Percentiles rank a stretch among this genome's conserved stretches.
phyloP scores from a whole-genome alignment of 92 coral and sea anemone genomes.

The Bergia puertoricense region DNA sequence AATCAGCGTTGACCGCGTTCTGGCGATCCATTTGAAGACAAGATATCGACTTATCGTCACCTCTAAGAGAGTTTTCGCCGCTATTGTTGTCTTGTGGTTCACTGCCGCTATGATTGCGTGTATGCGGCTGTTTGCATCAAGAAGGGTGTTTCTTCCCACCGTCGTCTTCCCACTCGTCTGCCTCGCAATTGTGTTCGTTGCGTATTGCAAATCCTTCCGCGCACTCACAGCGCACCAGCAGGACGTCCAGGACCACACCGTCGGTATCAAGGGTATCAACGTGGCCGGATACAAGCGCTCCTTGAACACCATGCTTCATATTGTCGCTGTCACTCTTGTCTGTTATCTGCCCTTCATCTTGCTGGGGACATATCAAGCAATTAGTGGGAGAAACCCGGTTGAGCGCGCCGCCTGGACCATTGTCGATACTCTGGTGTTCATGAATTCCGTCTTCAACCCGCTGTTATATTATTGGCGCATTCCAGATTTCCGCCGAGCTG shows the following conservation, averaged over 20 bases:
- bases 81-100: neutral
- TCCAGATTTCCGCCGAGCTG: neutral
- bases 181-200: neutral
- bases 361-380: neutral
- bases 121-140: neutral
- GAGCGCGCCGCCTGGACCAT: neutral
- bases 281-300: neutral
- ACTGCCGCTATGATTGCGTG: neutral
- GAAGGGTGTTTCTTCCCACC: neutral
- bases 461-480: neutral
- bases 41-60: neutral
- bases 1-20: neutral
- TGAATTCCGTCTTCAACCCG: neutral
- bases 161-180: neutral
- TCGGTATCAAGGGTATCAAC: neutral
- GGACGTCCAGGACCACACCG: neutral
- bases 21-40: neutral
- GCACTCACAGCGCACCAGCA: neutral
- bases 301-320: neutral
- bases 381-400: neutral
- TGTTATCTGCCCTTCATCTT: slow-evolving; percentile 1
- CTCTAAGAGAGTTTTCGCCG: neutral
- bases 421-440: neutral
- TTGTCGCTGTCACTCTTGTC: neutral
- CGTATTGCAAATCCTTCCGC: neutral